Conservation (phyloP, 1,140 invertebrate species). For the Drosophila ercepeae region DNA sequence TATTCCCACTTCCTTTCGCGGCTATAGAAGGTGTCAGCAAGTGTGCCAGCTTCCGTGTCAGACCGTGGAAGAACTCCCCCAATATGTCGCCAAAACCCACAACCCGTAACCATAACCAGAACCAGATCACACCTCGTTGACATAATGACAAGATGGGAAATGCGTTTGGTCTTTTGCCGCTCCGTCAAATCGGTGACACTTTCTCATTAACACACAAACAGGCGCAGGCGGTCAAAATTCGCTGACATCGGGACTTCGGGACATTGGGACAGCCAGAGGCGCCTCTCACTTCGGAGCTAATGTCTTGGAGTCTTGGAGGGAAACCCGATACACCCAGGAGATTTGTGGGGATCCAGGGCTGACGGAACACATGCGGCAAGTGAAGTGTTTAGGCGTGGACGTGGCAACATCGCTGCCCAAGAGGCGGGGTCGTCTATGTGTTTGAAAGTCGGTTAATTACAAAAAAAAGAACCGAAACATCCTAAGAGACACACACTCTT, state of each 20-base stretch:
- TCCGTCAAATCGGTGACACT: slow-evolving; percentile 73
- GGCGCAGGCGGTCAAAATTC: slow-evolving; percentile 32
- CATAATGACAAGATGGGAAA: slow-evolving; percentile 66
- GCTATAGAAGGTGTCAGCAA: slow-evolving; percentile 15
- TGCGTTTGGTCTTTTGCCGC: slow-evolving; percentile 70
- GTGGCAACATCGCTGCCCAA: slow-evolving; percentile 38
- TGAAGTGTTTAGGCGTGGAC: slow-evolving; percentile 71
- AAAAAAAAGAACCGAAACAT: slow-evolving; percentile 41
- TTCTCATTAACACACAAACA: slow-evolving; percentile 73
- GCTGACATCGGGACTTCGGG: slow-evolving; percentile 15
- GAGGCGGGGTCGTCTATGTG: slow-evolving; percentile 51
- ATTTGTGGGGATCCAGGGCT: slow-evolving; percentile 4
- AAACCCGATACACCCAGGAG: slow-evolving; percentile 46
- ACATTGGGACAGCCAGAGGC: slow-evolving; percentile 6
- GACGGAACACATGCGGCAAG: slow-evolving; percentile 69
- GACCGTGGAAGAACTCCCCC: slow-evolving; percentile 24
- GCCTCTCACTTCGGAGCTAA: slow-evolving; percentile 56
- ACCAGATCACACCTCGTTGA: slow-evolving; percentile 50
- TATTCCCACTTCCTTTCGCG: slow-evolving; percentile 13
- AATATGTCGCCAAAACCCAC: background rate
- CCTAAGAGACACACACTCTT: slow-evolving; percentile 27
- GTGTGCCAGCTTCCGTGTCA: slow-evolving; percentile 54
- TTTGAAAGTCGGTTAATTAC: slow-evolving; percentile 81
- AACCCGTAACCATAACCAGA: slow-evolving; percentile 20
- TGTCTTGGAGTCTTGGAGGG: slow-evolving; percentile 39